Base-by-base conservation (phyloP, 2,113 vertebrate genomes). In the Reinhardtius hippoglossoides region DNA sequence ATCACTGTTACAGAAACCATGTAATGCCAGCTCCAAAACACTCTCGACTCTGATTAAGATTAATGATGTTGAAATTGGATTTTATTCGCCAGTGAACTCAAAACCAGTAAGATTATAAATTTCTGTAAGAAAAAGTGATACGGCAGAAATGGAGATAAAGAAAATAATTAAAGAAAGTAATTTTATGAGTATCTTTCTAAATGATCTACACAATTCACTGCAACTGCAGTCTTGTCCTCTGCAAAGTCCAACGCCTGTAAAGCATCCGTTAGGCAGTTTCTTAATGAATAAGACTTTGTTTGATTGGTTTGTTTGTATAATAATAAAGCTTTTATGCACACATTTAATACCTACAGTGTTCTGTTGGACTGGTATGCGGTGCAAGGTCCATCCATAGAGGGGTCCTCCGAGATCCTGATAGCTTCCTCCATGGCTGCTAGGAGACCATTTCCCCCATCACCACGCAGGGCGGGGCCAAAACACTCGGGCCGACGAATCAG, bases 401-500 rank as follows among this genome's bases (percentile, higher is more conserved):
- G 89, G 71, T 98, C 96, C 78, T 97, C 95, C 0, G 97, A 96
- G 83, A 98, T 97, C 73, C 93, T 95, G 87, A 97, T 98, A 58
- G 97, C 97, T 83, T 99, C 97, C 70, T 97, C 95, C 94, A 99
- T 96, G 56, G 94, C 96, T 63, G 95, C 94, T 2, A 99, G 93
- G 8, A 99, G 94, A 10, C 97, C 97, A 2, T 97, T 91, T 27
- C 97, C 97, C 2, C 96, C 96, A 80, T 99, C 97, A 20, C 97
- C 97, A 80, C 95, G 91, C 72, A 99, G 80, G 9, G 97, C 97
- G 23, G 97, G 97, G 55, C 97, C 97, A 57, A 99, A 98, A 80
- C 97, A 99, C 74, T 99, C 97, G 0, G 97, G 97, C 4, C 95
- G 95, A 56, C 97, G 95, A 86, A 99, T 99, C 80, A 99, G 93